Percentiles rank a stretch among this genome's conserved stretches.
Evolutionary conservation across 2,113 vertebrate genomes (phyloP).

Genomic region (Chloropsis hardwickii): DNA sequence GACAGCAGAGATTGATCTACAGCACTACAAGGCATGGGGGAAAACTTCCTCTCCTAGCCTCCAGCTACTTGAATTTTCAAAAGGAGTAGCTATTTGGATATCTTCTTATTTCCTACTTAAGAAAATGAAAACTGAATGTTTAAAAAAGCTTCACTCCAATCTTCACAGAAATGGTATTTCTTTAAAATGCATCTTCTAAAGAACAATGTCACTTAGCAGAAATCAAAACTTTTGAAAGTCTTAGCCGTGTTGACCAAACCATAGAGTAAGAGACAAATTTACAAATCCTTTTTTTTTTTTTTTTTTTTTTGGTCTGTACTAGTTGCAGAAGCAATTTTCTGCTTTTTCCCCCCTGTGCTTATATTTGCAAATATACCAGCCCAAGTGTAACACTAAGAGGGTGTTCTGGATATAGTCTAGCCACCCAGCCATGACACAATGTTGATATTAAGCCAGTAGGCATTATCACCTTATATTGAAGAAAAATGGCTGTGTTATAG

Average conservation of each 20-base stretch:
- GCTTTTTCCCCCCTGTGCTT: accelerated
- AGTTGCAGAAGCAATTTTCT: not conserved
- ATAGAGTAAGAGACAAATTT: not conserved
- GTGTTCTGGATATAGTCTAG: not conserved
- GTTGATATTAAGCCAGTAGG: not conserved
- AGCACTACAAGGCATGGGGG: not conserved
- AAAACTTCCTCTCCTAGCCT: not conserved
- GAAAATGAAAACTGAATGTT: not conserved
- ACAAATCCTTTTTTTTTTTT: not conserved
- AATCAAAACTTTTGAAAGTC: not conserved
- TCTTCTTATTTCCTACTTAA: not conserved
- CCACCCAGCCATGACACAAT: not conserved
- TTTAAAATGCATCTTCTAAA: not conserved
- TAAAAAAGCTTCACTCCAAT: not conserved
- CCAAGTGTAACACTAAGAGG: not conserved
- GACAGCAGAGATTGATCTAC: not conserved
- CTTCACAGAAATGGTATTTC: not conserved
- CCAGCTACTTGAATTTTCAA: not conserved
- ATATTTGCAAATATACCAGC: not conserved
- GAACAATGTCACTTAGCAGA: not conserved
- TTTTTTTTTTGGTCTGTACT: not conserved
- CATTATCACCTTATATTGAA: not conserved
- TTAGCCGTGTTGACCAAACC: not conserved
- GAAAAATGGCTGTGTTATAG: accelerated
- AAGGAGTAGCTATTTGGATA: not conserved